Evolutionary conservation across 2,113 vertebrate genomes (phyloP).

Genomic region (Clarias magur): DNA sequence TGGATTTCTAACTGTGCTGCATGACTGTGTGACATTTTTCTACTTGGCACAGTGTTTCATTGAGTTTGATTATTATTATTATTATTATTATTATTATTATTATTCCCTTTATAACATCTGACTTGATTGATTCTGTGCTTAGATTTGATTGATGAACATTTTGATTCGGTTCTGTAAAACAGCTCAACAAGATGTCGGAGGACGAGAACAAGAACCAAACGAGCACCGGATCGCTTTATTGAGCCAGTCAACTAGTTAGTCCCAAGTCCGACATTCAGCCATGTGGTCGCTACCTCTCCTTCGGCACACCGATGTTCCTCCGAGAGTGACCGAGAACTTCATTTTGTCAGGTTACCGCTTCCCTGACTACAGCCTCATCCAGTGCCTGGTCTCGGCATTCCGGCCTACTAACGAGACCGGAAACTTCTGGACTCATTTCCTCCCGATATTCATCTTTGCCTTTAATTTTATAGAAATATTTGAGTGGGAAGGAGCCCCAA

Average conservation of each 20-base stretch:
- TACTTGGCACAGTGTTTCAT: not conserved
- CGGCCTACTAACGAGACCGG: constrained; percentile 78
- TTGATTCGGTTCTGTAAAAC: not conserved
- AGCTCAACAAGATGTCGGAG: not conserved
- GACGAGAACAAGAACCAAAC: constrained; percentile 4
- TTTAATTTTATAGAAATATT: constrained; percentile 73
- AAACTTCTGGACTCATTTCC: constrained; percentile 82
- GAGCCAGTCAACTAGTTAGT: not conserved
- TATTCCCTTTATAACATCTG: not conserved
- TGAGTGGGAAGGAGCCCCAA: constrained; percentile 57
- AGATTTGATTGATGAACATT: not conserved
- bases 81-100: too few species aligned
- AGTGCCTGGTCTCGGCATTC: constrained; percentile 78
- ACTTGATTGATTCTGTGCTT: not conserved
- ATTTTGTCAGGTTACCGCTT: constrained; percentile 78
- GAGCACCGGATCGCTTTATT: not conserved
- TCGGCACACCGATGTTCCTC: constrained; percentile 70
- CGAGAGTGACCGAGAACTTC: constrained; percentile 73
- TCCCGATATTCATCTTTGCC: constrained; percentile 73
- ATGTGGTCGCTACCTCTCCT: constrained; percentile 70
- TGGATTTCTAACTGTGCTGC: constrained; percentile 13
- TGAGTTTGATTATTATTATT: not conserved
- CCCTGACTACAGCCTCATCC: constrained; percentile 74
- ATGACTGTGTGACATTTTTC: not conserved
- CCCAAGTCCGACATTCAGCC: not conserved